These are phyloP conservation scores for Hesperophylax magnus DNA, from an alignment of 1,140 invertebrate species.

Conservation along the genomic window DNA sequence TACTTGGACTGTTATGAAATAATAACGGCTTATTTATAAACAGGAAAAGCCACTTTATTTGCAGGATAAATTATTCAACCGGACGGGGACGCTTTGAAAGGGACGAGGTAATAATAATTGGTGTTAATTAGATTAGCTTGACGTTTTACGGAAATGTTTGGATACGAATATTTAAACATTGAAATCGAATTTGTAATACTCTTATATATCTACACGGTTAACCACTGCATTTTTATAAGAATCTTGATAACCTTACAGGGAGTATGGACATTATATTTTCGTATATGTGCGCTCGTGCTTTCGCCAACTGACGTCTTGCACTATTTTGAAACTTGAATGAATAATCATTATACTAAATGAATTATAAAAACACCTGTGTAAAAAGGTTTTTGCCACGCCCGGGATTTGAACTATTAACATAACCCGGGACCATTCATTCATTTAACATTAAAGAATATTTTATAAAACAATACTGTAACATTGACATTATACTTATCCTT, in stretches of 20 bases:
- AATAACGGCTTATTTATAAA: slow-evolving; percentile 31
- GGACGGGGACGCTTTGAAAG: not conserved
- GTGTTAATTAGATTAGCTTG: not conserved
- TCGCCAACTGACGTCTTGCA: too few relatives aligned
- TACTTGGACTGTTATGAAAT: slow-evolving; percentile 14
- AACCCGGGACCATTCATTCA: too few relatives aligned
- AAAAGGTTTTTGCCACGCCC: not conserved
- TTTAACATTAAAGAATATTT: too few relatives aligned
- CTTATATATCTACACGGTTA: too few relatives aligned
- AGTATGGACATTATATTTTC: too few relatives aligned
- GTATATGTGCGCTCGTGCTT: too few relatives aligned
- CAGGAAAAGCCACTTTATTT: slow-evolving; percentile 32
- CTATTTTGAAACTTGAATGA: too few relatives aligned
- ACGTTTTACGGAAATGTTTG: not conserved
- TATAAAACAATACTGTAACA: too few relatives aligned
- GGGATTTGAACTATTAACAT: not conserved
- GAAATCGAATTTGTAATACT: not conserved
- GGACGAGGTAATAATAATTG: not conserved
- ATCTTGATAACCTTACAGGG: too few relatives aligned
- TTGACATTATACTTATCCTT: too few relatives aligned
- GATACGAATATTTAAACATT: not conserved
- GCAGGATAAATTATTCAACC: slow-evolving; percentile 1
- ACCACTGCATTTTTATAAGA: too few relatives aligned
- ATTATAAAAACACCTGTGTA: too few relatives aligned
- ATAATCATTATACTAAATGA: not conserved